Evolutionary conservation across 1,140 invertebrate genomes (phyloP), one percentile per base, ranked within the genome.

Genomic region (Mizuhopecten yessoensis): DNA sequence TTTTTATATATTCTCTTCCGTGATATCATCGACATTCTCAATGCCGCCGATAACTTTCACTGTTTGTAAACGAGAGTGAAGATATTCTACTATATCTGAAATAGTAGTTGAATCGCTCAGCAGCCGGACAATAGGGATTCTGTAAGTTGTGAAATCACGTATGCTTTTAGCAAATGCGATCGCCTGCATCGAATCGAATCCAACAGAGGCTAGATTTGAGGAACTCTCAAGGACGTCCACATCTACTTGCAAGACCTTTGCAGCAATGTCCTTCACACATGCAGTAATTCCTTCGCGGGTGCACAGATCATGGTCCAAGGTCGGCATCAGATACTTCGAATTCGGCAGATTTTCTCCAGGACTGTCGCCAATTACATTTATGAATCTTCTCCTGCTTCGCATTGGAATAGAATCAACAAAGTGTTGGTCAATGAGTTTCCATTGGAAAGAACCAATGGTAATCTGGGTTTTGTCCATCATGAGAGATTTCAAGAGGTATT

Each of bases 171-270:
- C 45, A 33, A 93, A 87, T 39, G 91, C 89, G 33, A 91, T 93
- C 9, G 90, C 45, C 57, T 89, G 86, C 90, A 92, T 90, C 13
- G 92, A 93, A 39, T 93, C 92, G 13, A 93, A 42, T 0, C 92
- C 92, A 29, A 92, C 49, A 0, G 87, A 34, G 2, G 57, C 11
- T 5, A 91, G 29, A 11, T 33, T 34, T 23, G 90, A 86, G 33
- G 34, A 20, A 0, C 3, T 13, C 0, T 34, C 3, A 11, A 87
- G 9, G 0, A 36, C n/a, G 0, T 87, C 33, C 5, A 33, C 34
- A n/a, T 87, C 89, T 87, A 45, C 34, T 20, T 34, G 17, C 15
- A 90, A 45, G n/a, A 45, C 89, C 33, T 90, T 33, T 1, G 34
- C n/a, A 20, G 86, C 89, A 42, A 75, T 49, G 23, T 49, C 33